These are phyloP conservation scores for Phycodurus eques DNA, from an alignment of 2,113 vertebrate genomes.

Conservation along the genomic window DNA sequence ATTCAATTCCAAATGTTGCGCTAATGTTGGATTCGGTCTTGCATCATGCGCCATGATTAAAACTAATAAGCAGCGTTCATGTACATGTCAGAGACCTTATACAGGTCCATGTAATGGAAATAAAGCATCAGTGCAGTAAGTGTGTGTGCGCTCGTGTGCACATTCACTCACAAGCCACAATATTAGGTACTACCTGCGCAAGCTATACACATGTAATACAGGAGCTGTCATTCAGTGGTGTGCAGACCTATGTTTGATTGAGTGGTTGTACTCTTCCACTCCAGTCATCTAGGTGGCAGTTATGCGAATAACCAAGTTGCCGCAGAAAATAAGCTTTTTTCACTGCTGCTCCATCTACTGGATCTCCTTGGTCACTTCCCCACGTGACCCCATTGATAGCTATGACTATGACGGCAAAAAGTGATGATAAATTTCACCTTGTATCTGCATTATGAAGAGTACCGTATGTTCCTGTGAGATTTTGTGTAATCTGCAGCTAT, in stretches of 20 bases:
- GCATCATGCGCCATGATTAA: constrained; percentile 74
- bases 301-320: not conserved
- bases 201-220: not conserved
- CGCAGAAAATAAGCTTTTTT: not conserved
- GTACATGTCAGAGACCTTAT: constrained; percentile 55
- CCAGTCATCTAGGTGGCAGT: not conserved
- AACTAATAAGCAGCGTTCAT: constrained; percentile 66
- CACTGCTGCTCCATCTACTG: not conserved
- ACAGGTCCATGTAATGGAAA: constrained; percentile 50
- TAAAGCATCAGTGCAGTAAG: constrained; percentile 13
- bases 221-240: not conserved
- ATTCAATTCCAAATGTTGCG: constrained; percentile 69
- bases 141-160: not conserved
- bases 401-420: too few relatives aligned
- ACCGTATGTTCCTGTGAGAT: not conserved
- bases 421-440: too few relatives aligned
- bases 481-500: not conserved
- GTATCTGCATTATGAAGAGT: not conserved
- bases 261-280: not conserved
- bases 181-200: not conserved
- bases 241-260: not conserved
- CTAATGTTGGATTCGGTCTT: constrained; percentile 71
- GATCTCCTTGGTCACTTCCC: not conserved
- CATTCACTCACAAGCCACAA: not conserved
- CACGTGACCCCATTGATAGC: not conserved